phyloP scores from a whole-genome alignment of 1,140 invertebrate species.

The Phymastichus coffea region DNA sequence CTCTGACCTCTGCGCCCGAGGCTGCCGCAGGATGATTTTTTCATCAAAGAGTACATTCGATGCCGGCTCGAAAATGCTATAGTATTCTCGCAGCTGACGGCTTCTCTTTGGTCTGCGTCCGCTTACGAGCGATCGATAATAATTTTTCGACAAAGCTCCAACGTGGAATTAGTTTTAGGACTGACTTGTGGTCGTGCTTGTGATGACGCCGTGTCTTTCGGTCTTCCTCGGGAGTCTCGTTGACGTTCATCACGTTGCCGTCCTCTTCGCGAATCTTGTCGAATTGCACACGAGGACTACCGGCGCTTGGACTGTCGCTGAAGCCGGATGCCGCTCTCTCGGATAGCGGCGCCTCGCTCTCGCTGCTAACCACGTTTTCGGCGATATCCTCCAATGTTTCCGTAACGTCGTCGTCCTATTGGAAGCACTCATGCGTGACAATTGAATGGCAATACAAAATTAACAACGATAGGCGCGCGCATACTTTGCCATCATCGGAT shows the following conservation, averaged over 20 bases:
- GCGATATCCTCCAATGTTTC: slow-evolving; percentile 27
- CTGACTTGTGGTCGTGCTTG: slow-evolving; percentile 56
- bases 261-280: slow-evolving; percentile 51
- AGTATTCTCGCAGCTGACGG: too few species aligned
- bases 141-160: too few species aligned
- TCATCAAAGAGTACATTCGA: too few species aligned
- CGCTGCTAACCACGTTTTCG: slow-evolving; percentile 37
- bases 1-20: too few species aligned
- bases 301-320: slow-evolving; percentile 42
- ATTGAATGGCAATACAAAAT: not conserved
- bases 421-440: too few species aligned
- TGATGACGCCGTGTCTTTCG: slow-evolving; percentile 46
- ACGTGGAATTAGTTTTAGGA: too few species aligned
- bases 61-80: too few species aligned
- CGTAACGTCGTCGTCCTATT: slow-evolving; percentile 24
- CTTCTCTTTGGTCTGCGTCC: too few species aligned
- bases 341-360: slow-evolving; percentile 53
- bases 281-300: slow-evolving; percentile 55
- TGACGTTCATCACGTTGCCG: slow-evolving; percentile 26
- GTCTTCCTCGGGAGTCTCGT: slow-evolving; percentile 40
- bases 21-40: too few species aligned
- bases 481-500: slow-evolving; percentile 23
- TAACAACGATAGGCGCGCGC: not conserved
- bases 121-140: too few species aligned
- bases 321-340: slow-evolving; percentile 51